Evolutionary conservation across 1,140 invertebrate species (phyloP), one percentile per base, ranked within the genome.

Genomic region (Megalopta genalis): DNA sequence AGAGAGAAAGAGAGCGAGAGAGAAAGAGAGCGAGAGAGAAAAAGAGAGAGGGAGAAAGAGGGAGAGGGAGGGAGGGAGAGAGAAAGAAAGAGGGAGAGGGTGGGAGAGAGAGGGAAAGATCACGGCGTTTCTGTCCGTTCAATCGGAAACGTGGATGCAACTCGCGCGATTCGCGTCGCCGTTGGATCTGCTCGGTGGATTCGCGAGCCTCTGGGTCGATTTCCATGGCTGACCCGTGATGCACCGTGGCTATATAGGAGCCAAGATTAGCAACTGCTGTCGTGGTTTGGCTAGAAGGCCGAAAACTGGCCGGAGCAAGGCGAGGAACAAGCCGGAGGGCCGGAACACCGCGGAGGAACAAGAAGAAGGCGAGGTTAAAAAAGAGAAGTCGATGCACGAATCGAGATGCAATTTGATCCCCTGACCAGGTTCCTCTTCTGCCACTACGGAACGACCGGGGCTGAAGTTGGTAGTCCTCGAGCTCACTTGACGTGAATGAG

Each of bases 401-500:
- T 90, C 84, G 81, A 87, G 89, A 88, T 88, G 90, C 89, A 91
- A 90, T 91, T 90, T 87, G 90, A 91, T 91, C 88, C 87, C 81
- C 46, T 52, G 80, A 32, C 67, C 75, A 69, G 74, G 80, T 63
- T 77, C 80, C 63, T 77, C 77, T 74, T 60, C 77, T 63, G 74
- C 74, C 74, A 84, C 80, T 79, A 75, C 83, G 80, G 54, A 70
- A 74, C 76, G 65, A 85, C 60, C n/a, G 63, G 63, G 78, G 85
- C 88, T 81, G 80, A 88, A 91, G 86, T 90, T 88, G 86, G 90
- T 91, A 90, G 88, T 90, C 88, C 76, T 89, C 80, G 83, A 84
- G 83, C 70, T 83, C 81, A 73, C 81, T 90, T 91, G 90, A 91
- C 89, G 81, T 92, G 91, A 92, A 91, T 92, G 87, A 91, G 89